phyloP scores from a whole-genome alignment of 2,888 invertebrate genomes.

The Zaprionus obscuricornis region DNA sequence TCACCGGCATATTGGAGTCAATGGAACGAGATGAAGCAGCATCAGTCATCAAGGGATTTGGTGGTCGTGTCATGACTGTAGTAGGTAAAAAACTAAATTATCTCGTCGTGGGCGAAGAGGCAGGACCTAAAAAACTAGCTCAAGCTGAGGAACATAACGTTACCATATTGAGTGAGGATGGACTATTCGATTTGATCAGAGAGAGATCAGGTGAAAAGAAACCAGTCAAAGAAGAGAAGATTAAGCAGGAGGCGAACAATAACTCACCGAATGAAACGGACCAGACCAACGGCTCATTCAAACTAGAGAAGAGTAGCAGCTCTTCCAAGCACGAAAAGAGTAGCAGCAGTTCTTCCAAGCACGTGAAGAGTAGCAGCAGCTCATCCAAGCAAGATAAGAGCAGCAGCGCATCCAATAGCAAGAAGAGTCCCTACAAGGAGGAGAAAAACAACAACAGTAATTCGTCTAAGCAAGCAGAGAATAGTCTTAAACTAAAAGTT shows the following conservation, averaged over 20 bases:
- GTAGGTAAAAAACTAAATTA: slow-evolving; percentile 93
- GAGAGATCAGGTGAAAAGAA: slow-evolving; percentile 84
- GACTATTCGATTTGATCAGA: slow-evolving; percentile 90
- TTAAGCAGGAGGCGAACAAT: slow-evolving; percentile 28
- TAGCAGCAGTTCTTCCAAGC: slow-evolving; percentile 5
- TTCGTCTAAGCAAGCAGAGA: neutral
- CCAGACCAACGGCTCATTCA: no score
- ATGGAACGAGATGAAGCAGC: slow-evolving; percentile 92
- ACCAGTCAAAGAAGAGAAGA: slow-evolving; percentile 9
- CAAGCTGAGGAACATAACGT: slow-evolving; percentile 89
- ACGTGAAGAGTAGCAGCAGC: neutral
- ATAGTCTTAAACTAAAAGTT: slow-evolving; percentile 29
- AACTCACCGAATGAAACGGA: slow-evolving; percentile 14
- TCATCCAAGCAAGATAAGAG: slow-evolving; percentile 20
- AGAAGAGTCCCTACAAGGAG: slow-evolving; percentile 13
- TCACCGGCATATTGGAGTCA: slow-evolving; percentile 95
- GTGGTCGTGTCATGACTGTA: slow-evolving; percentile 89
- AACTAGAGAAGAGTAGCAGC: slow-evolving; percentile 11
- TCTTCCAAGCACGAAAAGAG: slow-evolving; percentile 21
- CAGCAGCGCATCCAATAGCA: slow-evolving; percentile 9
- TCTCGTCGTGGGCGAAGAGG: slow-evolving; percentile 92
- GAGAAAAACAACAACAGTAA: neutral
- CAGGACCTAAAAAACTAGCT: slow-evolving; percentile 92
- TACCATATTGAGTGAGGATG: slow-evolving; percentile 92
- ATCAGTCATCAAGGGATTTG: slow-evolving; percentile 89